Percentiles rank a stretch among this genome's conserved stretches.
phyloP scores from a whole-genome alignment of 2,888 invertebrate genomes.

The Perithous albicinctus region DNA sequence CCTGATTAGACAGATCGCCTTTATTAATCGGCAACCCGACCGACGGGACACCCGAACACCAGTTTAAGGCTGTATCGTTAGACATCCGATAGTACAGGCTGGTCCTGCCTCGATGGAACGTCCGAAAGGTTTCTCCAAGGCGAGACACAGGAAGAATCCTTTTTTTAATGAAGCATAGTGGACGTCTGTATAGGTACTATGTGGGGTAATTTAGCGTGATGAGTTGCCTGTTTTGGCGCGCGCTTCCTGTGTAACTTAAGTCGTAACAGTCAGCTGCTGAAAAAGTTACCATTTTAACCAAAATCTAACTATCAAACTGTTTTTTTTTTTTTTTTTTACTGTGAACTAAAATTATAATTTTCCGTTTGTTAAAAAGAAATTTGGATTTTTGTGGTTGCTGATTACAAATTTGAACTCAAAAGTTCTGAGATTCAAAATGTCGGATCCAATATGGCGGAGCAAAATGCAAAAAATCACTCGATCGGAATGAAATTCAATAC shows the following conservation, averaged over 20 bases:
- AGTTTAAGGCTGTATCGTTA: constrained; percentile 73
- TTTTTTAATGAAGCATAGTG: constrained; percentile 19
- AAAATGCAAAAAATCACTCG: no score
- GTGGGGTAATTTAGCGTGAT: constrained; percentile 2
- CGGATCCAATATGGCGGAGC: no score
- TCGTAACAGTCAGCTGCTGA: background rate
- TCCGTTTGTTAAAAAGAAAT: no score
- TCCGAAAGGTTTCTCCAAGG: constrained; percentile 27
- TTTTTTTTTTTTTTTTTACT: no score
- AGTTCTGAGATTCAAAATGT: no score
- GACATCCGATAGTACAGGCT: constrained; percentile 64
- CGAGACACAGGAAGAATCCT: constrained; percentile 47
- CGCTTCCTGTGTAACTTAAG: constrained; percentile 53
- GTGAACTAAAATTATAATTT: no score
- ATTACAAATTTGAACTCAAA: no score
- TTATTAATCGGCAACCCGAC: constrained; percentile 75
- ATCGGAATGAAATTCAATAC: no score
- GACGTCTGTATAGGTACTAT: constrained; percentile 41
- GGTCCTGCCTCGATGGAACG: constrained; percentile 28
- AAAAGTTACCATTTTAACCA: background rate
- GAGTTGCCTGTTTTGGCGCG: constrained; percentile 55
- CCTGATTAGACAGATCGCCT: constrained; percentile 75
- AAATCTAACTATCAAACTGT: background rate
- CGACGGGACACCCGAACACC: constrained; percentile 69
- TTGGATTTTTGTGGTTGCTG: no score